phyloP scores from a whole-genome alignment of 1,140 invertebrate genomes.

The Diuraphis noxia region DNA sequence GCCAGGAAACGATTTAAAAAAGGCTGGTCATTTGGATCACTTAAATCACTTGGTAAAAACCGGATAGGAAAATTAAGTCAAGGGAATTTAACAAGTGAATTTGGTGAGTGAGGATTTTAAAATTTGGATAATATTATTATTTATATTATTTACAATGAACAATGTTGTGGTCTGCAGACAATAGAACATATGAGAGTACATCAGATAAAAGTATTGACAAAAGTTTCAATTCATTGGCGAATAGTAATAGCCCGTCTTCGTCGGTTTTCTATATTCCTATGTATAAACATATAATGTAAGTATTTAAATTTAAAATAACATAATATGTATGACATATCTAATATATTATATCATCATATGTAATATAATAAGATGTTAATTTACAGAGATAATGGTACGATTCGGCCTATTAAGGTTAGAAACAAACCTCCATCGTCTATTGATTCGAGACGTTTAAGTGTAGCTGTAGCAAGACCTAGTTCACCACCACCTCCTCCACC shows the following conservation, averaged over 20 bases:
- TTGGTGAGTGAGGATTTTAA: background rate
- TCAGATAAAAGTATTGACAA: conserved; percentile 18
- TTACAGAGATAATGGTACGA: background rate
- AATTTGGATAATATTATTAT: too few species aligned
- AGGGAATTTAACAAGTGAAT: background rate
- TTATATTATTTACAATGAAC: background rate
- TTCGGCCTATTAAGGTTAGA: background rate
- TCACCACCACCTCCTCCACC: conserved; percentile 58
- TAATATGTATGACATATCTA: background rate
- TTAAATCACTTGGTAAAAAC: conserved; percentile 56
- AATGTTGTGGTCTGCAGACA: background rate
- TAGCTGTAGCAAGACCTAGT: conserved; percentile 54
- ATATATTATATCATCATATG: background rate
- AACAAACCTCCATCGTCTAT: conserved; percentile 39
- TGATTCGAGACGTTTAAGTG: conserved; percentile 55
- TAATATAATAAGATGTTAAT: background rate
- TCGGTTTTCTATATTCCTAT: conserved; percentile 26
- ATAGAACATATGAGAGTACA: background rate
- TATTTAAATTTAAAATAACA: background rate
- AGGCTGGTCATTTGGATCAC: conserved; percentile 56
- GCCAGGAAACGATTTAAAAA: conserved; percentile 57
- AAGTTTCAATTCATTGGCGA: background rate
- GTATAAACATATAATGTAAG: conserved; percentile 15
- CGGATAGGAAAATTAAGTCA: conserved; percentile 56
- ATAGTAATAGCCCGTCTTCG: background rate